Base-by-base conservation (phyloP, 1,140 invertebrate species). In the Rhizoglyphus robini region DNA sequence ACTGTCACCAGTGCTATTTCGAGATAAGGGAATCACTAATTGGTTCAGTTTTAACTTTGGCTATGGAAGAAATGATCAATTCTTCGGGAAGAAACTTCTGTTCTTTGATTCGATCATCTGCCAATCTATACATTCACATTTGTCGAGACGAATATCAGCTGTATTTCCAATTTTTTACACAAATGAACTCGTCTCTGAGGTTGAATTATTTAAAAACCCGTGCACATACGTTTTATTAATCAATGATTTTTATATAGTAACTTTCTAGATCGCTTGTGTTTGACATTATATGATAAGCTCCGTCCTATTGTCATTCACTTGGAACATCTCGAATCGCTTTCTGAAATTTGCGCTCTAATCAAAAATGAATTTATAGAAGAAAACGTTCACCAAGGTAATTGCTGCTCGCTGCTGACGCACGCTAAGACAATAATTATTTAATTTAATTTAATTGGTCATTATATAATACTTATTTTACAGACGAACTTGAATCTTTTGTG, bases 251-350 rank as follows among this genome's bases (percentile, higher is more conserved):
- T n/a, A n/a, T n/a, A n/a, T n/a, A n/a, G n/a, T n/a, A n/a, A n/a
- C n/a, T 85, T 83, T 73, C 72, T 98, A 29, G 88, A 90, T 70
- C 82, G 83, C 0, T 75, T 99, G 0, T 98, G 93, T 74, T 87
- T 84, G 18, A 84, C 86, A 51, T 74, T 99, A 5, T 99, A 99
- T 73, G 95, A 99, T 73, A 85, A 84, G 1, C 76, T 99, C 63
- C 80, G 96, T n/a, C 94, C 96, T 1, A 84, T 90, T 62, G 88
- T 99, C 38, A 96, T 99, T 68, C 90, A 96, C 73, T 90, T 98
- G 58, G 92, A 95, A 74, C 95, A 99, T 78, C 79, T 99, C 70
- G 96, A 99, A 80, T 96, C 95, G 0, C 77, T 99, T 15, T 88
- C 94, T 0, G 96, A 99, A 77, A 83, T 99, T 25, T 98, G 94